Evolutionary conservation across 2,113 vertebrate genomes (phyloP).

Genomic region (Galeopterus variegatus): DNA sequence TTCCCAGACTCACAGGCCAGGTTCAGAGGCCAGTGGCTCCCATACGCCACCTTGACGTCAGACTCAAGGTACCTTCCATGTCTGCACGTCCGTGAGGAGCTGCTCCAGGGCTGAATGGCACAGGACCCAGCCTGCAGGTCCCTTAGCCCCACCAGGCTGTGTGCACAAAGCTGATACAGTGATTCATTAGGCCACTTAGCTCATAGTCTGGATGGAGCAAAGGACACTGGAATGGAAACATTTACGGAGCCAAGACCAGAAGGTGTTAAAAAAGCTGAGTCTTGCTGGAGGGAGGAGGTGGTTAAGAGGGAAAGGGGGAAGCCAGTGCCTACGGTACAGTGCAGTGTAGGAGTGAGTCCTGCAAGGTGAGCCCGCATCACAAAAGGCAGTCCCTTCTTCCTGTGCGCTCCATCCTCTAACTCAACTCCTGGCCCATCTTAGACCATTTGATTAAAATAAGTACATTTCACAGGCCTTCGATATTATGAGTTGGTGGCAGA

Average conservation of each 20-base stretch:
- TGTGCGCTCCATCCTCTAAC: neutral
- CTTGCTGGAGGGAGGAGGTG: neutral
- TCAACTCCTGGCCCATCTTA: too few relatives aligned
- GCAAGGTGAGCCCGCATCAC: neutral
- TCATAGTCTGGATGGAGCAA: neutral
- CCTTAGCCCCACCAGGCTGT: neutral
- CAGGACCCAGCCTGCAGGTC: neutral
- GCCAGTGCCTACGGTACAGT: neutral
- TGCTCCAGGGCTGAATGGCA: neutral
- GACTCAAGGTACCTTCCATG: slow-evolving; percentile 67
- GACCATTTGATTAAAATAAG: neutral
- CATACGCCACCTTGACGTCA: neutral
- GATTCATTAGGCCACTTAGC: too few relatives aligned
- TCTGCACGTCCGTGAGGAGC: neutral
- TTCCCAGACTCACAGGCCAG: neutral
- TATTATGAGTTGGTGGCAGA: neutral
- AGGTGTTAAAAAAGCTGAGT: neutral
- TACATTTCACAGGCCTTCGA: neutral
- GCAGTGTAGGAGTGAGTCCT: neutral
- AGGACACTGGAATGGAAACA: neutral
- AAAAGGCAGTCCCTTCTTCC: too few relatives aligned
- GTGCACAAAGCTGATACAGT: neutral
- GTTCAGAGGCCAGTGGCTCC: neutral
- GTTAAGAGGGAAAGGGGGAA: neutral
- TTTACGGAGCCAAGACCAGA: neutral